phyloP scores from a whole-genome alignment of 2,888 invertebrate species.

The Eupithecia abbreviata region DNA sequence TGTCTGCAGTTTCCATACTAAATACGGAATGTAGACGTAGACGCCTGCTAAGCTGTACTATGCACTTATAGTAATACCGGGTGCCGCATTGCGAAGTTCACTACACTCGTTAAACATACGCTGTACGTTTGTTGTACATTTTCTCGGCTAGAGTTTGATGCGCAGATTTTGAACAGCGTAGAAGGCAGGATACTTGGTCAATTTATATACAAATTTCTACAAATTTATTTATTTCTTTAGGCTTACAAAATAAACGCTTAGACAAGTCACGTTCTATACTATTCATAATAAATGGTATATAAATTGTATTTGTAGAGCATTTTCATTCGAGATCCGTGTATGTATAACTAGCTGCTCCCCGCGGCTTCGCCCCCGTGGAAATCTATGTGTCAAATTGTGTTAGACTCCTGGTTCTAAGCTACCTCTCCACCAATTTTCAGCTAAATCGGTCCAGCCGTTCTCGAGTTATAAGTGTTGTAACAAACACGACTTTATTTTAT shows the following conservation, averaged over 20 bases:
- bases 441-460: no score
- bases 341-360: no score
- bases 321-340: not conserved
- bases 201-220: not conserved
- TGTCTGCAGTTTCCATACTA: slow-evolving; percentile 72
- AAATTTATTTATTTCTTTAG: not conserved
- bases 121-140: slow-evolving; percentile 63
- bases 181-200: not conserved
- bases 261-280: no score
- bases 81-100: slow-evolving; percentile 63
- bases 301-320: slow-evolving; percentile 5
- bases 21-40: slow-evolving; percentile 69
- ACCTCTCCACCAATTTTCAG: no score
- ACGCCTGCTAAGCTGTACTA: slow-evolving; percentile 51
- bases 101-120: slow-evolving; percentile 58
- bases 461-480: no score
- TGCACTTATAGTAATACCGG: slow-evolving; percentile 33
- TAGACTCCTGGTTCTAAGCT: no score
- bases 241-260: no score
- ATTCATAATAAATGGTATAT: no score
- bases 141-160: slow-evolving; percentile 47
- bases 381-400: no score
- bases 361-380: no score
- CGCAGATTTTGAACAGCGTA: not conserved
- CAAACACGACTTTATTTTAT: no score